Evolutionary conservation across 2,888 invertebrate species (phyloP).

Genomic region (Tiliacea citrago): DNA sequence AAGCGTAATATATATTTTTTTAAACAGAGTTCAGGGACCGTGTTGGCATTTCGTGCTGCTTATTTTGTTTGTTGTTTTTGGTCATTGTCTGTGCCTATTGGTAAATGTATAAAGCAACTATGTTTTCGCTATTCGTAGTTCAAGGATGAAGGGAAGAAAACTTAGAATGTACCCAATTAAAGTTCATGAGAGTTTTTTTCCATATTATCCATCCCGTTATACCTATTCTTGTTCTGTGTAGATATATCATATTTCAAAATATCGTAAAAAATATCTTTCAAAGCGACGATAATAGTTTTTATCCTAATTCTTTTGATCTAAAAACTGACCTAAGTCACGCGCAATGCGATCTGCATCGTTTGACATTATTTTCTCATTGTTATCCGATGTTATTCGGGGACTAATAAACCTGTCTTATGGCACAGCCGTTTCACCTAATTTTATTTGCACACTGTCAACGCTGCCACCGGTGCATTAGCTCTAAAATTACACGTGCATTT

Average conservation of each 20-base stretch:
- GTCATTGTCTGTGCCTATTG: neutral
- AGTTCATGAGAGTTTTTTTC: neutral
- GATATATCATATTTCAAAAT: constrained; percentile 1
- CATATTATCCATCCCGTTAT: neutral
- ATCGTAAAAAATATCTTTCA: constrained; percentile 14
- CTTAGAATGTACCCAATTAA: neutral
- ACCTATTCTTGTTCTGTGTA: neutral
- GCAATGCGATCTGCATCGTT: constrained; percentile 21
- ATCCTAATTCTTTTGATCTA: constrained; percentile 55
- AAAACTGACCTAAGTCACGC: constrained; percentile 61
- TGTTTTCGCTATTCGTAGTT: neutral
- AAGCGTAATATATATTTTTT: constrained; percentile 37
- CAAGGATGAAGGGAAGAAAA: neutral
- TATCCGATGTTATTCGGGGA: constrained; percentile 19
- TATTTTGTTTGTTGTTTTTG: constrained; percentile 10
- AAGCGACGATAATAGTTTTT: constrained; percentile 24
- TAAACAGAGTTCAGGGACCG: constrained; percentile 47
- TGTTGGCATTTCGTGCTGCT: constrained; percentile 16
- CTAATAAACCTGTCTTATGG: constrained; percentile 37
- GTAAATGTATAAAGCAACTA: neutral
- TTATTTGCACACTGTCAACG: constrained; percentile 26
- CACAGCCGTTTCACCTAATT: constrained; percentile 31
- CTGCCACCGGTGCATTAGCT: constrained; percentile 26
- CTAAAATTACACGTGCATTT: constrained; percentile 34
- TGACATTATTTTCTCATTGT: constrained; percentile 42